Percentiles rank a stretch among this genome's conserved stretches.
Evolutionary conservation across 2,797 vertebrate genomes (phyloP).

Genomic region (Bovichtus variegatus): DNA sequence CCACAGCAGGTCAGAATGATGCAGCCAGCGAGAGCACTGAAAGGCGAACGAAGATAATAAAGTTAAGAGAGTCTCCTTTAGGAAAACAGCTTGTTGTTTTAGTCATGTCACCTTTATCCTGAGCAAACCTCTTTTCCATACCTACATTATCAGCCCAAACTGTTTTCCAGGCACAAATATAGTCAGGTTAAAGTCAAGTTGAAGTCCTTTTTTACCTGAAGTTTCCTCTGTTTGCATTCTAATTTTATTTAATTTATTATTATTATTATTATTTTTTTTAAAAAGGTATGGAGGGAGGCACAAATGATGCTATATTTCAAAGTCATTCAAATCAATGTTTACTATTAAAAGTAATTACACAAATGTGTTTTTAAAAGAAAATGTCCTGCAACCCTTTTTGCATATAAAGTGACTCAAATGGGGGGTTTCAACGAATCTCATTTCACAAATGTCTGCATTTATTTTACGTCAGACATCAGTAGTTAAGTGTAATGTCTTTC

Average conservation of each 20-base stretch:
- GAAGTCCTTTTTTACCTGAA: no score
- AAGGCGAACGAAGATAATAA: background rate
- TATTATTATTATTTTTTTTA: background rate
- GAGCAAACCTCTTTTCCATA: background rate
- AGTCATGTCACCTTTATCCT: background rate
- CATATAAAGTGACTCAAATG: background rate
- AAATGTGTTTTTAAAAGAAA: background rate
- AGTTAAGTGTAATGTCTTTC: background rate
- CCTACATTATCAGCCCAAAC: background rate
- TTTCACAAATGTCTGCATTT: background rate
- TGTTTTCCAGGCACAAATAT: slow-evolving; percentile 4
- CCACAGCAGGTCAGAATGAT: slow-evolving; percentile 23
- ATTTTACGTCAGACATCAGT: slow-evolving; percentile 5
- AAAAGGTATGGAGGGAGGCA: background rate
- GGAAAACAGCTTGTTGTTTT: background rate
- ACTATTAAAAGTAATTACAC: background rate
- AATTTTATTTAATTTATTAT: background rate
- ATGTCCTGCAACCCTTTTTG: background rate
- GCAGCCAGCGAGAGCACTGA: background rate
- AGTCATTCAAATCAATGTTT: background rate
- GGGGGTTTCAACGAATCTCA: background rate
- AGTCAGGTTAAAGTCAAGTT: background rate
- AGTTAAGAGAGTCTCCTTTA: background rate
- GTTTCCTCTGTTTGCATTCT: background rate
- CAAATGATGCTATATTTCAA: background rate